Percentiles rank a stretch among this genome's conserved stretches.
phyloP scores from a whole-genome alignment of 2,797 vertebrate genomes.

The Peromyscus attwateri region DNA sequence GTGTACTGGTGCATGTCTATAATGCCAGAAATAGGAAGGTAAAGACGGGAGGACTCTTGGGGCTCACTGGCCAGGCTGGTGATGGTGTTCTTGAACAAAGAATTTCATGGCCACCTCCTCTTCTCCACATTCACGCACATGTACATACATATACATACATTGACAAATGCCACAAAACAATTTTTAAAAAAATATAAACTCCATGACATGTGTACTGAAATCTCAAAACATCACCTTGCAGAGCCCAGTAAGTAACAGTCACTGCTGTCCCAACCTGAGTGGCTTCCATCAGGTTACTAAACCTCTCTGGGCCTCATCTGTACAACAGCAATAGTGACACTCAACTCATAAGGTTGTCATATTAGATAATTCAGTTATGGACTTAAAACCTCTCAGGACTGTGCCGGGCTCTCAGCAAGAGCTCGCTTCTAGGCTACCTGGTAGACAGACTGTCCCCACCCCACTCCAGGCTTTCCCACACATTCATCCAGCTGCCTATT shows the following conservation, averaged over 20 bases:
- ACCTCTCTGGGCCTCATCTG: background rate
- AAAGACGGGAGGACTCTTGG: background rate
- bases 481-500: background rate
- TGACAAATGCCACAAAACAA: background rate
- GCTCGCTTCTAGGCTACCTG: background rate
- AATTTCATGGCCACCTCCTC: background rate
- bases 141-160: no score
- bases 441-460: background rate
- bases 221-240: background rate
- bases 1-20: no score
- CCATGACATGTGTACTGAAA: background rate
- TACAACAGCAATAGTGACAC: background rate
- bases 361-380: background rate
- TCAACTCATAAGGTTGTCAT: background rate
- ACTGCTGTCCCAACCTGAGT: background rate
- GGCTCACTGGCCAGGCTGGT: background rate
- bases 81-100: background rate
- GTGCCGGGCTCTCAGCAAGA: fast-evolving
- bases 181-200: background rate
- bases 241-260: background rate
- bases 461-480: background rate
- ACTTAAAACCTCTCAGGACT: background rate
- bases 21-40: background rate
- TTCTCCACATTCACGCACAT: no score
- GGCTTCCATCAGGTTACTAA: background rate